phyloP scores from a whole-genome alignment of 2,888 invertebrate genomes.

The Heliconius erato region DNA sequence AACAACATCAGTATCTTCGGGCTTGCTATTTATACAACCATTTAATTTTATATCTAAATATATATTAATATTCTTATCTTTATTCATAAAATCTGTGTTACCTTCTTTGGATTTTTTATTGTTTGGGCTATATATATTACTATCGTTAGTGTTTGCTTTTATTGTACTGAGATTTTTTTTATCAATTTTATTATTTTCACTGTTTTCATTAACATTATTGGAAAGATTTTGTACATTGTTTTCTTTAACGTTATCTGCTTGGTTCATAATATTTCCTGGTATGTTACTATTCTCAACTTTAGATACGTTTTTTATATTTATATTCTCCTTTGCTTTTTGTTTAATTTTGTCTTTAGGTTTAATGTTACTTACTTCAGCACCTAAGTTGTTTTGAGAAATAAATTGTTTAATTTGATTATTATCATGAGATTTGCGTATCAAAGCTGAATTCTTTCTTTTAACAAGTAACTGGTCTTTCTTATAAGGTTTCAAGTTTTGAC shows the following conservation, averaged over 20 bases:
- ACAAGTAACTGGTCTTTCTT: constrained; percentile 13
- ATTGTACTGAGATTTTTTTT: background rate
- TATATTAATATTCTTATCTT: constrained; percentile 64
- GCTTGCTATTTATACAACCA: constrained; percentile 50
- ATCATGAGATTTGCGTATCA: background rate
- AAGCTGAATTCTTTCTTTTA: constrained; percentile 14
- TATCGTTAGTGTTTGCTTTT: background rate
- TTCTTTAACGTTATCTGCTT: background rate
- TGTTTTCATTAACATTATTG: background rate
- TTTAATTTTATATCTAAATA: constrained; percentile 67
- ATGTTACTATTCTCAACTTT: background rate
- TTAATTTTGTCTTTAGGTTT: constrained; percentile 11
- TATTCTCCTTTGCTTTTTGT: constrained; percentile 1
- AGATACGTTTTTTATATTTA: background rate
- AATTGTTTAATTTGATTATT: constrained; percentile 17
- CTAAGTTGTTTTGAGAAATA: background rate
- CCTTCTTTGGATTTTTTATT: constrained; percentile 26
- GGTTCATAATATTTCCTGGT: background rate
- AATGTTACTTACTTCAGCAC: background rate
- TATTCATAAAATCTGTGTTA: constrained; percentile 57
- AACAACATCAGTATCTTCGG: constrained; percentile 37
- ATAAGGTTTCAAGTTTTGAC: background rate
- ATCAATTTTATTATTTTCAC: background rate
- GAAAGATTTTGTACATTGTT: background rate
- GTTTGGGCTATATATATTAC: background rate